Percentiles rank a stretch among this genome's conserved stretches.
Evolutionary conservation across 2,113 vertebrate genomes (phyloP).

Genomic region (Ammospiza nelsoni): DNA sequence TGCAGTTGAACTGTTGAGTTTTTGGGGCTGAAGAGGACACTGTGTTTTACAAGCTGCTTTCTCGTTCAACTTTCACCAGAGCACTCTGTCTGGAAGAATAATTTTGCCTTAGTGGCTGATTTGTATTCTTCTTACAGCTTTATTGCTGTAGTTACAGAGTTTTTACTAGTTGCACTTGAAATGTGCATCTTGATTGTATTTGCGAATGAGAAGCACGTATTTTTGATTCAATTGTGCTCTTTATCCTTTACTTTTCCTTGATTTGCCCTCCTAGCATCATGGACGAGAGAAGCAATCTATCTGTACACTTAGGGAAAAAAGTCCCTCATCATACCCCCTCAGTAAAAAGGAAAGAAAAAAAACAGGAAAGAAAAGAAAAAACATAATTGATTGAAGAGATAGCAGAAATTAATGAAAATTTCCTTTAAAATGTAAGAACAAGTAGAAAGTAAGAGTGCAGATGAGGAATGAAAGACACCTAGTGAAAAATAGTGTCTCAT

Average conservation of each 20-base stretch:
- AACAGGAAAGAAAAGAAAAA: background rate
- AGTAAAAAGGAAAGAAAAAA: background rate
- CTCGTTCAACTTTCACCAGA: background rate
- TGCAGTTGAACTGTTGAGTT: background rate
- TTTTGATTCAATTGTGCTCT: background rate
- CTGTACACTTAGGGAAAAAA: background rate
- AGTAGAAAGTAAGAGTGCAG: background rate
- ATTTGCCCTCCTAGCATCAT: background rate
- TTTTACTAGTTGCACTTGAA: background rate
- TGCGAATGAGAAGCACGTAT: background rate
- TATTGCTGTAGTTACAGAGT: background rate
- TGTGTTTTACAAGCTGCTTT: background rate
- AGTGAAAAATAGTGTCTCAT: background rate
- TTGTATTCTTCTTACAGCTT: background rate
- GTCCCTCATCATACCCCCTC: rapidly evolving
- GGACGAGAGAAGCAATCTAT: background rate
- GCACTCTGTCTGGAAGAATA: background rate
- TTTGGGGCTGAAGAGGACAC: background rate
- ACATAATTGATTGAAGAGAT: background rate
- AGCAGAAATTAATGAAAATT: background rate
- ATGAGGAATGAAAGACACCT: background rate
- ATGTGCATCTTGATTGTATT: background rate
- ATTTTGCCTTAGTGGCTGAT: background rate
- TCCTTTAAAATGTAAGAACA: background rate
- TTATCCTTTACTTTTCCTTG: background rate